Percentiles rank a stretch among this genome's conserved stretches.
Conservation (phyloP, 2,888 invertebrate species). For the Caenorhabditis angaria region DNA sequence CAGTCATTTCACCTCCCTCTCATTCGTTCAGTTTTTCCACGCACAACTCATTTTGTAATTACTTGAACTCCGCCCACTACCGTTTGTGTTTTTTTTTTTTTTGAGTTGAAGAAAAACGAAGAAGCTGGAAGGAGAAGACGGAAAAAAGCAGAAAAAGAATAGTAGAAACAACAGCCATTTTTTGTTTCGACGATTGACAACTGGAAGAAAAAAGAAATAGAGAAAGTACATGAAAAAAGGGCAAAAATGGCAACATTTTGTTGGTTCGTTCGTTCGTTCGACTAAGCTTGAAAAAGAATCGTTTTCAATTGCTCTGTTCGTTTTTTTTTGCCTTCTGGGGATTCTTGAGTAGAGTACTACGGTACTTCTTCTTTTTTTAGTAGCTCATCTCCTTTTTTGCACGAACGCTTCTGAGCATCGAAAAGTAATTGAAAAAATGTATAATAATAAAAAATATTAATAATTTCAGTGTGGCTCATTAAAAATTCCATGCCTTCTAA, state of each 20-base stretch:
- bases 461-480: no score
- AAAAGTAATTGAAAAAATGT: no score
- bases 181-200: neutral
- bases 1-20: neutral
- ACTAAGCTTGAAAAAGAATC: conserved; percentile 2
- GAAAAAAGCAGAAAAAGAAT: no score
- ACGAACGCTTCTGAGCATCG: no score
- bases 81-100: neutral
- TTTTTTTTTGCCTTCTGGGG: neutral
- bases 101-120: no score
- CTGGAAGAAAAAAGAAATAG: neutral
- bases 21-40: neutral
- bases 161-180: no score
- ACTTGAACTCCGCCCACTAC: neutral
- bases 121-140: no score
- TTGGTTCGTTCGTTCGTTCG: neutral
- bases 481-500: no score
- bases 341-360: no score
- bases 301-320: neutral
- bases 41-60: neutral
- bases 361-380: no score
- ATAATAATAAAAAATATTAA: no score
- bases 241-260: neutral
- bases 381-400: no score
- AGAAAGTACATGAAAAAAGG: neutral